Base-by-base conservation (phyloP, 2,888 invertebrate genomes). In the Bursaphelenchus okinawaensis region DNA sequence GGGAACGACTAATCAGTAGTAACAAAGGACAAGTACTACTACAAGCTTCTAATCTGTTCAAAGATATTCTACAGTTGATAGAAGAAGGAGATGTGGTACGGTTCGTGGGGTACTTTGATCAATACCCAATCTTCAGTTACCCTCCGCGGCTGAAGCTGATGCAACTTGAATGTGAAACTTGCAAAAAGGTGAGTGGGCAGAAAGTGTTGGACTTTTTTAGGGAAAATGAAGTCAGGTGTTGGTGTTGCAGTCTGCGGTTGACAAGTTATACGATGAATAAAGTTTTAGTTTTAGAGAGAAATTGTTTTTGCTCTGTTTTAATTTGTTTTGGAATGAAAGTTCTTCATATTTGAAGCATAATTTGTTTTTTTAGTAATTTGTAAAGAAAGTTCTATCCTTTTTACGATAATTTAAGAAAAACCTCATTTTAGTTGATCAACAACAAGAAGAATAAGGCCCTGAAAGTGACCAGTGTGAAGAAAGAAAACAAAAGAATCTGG, bases 71-170 rank as follows among this genome's bases (percentile, higher is more conserved):
- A 23, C 31, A 67, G 27, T 57, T 73, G 19, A 59, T 81, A 3
- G 73, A 75, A 24, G 78, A 79, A 66, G 75, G 76, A 9, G 79
- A 79, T 60, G 76, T 79, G 19, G 71, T 79, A 20, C 66, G 69
- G 22, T 79, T 79, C 52, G 69, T 79, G 12, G 79, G 73, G 20
- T 75, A 63, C 60, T 80, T 79, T 62, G 79, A 79, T 51, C 68
- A 75, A 20, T 80, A 79, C 57, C 79, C 78, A 7, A 65, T 79
- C 16, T 77, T 80, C 61, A 69, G 72, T n/a, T 77, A 77, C 62
- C 78, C 81, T 9, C 74, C 79, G 3, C 61, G 65, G 27, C 64
- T 79, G 63, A 71, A 75, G 55, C 68, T 79, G 8, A 60, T 79
- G 24, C 70, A 73, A 61, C 67, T 79, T 26, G 76, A 81, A 52